phyloP scores from a whole-genome alignment of 1,140 invertebrate species.

The Gryllus bimaculatus region DNA sequence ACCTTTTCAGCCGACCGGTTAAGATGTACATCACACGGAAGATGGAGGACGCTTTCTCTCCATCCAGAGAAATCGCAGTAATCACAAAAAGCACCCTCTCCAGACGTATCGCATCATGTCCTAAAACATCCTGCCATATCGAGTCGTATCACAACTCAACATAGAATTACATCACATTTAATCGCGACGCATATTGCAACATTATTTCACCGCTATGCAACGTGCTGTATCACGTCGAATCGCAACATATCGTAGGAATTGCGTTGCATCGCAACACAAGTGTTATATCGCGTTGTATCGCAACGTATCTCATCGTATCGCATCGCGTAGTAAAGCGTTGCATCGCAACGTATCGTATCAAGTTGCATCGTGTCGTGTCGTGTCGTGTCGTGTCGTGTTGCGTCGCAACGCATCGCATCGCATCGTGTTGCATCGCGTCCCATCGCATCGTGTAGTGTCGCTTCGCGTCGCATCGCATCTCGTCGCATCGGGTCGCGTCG shows the following conservation, averaged over 20 bases:
- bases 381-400: no score
- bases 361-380: not conserved
- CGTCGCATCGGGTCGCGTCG: no score
- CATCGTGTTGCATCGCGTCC: not conserved
- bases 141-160: not conserved
- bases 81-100: no score
- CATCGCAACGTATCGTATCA: constrained; percentile 1
- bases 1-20: no score
- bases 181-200: no score
- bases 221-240: no score
- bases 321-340: not conserved
- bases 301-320: not conserved
- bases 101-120: not conserved
- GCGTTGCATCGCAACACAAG: not conserved
- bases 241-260: no score
- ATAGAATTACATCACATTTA: no score
- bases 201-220: no score
- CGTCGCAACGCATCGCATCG: not conserved
- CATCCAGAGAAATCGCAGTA: no score
- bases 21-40: no score
- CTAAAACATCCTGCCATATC: not conserved
- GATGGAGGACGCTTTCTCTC: no score
- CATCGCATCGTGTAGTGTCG: not conserved
- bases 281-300: not conserved
- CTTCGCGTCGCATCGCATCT: not conserved